Evolutionary conservation across 1,140 invertebrate genomes (phyloP), one percentile per base, ranked within the genome.

Genomic region (Lethrus apterus): DNA sequence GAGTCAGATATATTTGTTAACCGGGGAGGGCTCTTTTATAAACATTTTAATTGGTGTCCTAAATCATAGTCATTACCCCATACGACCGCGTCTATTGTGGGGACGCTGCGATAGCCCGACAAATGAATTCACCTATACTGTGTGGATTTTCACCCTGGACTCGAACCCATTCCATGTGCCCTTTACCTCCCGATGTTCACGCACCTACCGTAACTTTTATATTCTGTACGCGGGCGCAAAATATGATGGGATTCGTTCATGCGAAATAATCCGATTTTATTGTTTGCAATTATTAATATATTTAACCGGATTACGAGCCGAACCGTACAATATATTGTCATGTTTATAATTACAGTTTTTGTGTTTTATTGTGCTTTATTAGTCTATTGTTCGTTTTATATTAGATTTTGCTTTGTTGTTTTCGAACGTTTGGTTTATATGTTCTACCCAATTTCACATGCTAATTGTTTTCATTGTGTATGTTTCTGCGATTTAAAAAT

Each of bases 261-360:
- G 56, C 59, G 57, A 55, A 60, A 59, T 61, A 59, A 61, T 61
- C 57, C 51, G 59, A 50, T 59, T 61, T 61, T 61, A 59, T 61
- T 61, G 59, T 61, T 61, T 52, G 54, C 53, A 61, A 61, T 61
- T 61, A 61, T 61, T 61, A 59, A 61, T 59, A 59, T 61, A 61
- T 61, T 61, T 61, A 61, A 61, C 59, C 57, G 53, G n/a, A 38
- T 38, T 21, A 38, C 35, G 18, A 21, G 24, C 35, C 11, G 1
- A 38, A 18, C 13, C 9, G 14, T 38, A 21, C 35, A 38, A 38
- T 38, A n/a, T n/a, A n/a, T n/a, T n/a, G n/a, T n/a, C n/a, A n/a
- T n/a, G n/a, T n/a, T n/a, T n/a, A n/a, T n/a, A n/a, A n/a, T n/a
- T n/a, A n/a, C n/a, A n/a, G n/a, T n/a, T n/a, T n/a, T n/a, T n/a